These are phyloP conservation scores for Acropora yongei DNA, from an alignment of 64 coral and sea anemone species.

Conservation along the genomic window DNA sequence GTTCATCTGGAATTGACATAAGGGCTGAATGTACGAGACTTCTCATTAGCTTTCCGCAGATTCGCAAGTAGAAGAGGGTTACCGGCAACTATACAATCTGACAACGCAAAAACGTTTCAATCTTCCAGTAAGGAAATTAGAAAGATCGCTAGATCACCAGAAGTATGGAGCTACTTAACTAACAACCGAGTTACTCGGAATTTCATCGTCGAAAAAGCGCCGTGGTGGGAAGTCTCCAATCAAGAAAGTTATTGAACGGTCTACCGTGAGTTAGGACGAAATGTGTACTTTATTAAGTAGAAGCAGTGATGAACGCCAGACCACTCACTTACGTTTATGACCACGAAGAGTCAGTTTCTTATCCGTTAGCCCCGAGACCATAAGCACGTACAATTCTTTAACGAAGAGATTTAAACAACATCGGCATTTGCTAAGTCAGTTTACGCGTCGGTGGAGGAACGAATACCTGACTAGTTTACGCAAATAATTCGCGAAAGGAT, in stretches of 20 bases:
- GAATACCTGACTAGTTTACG: no score
- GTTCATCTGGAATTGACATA: neutral
- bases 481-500: no score
- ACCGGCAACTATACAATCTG: neutral
- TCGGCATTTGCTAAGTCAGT: no score
- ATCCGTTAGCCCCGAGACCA: neutral
- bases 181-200: constrained; percentile 20
- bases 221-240: constrained; percentile 30
- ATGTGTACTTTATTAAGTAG: neutral
- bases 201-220: constrained; percentile 23
- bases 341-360: neutral
- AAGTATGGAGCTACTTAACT: constrained; percentile 25
- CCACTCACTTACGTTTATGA: constrained; percentile 34
- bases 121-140: neutral
- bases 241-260: constrained; percentile 13
- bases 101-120: constrained; percentile 39
- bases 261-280: constrained; percentile 6
- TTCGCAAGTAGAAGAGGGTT: neutral
- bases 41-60: neutral
- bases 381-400: no score
- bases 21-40: neutral
- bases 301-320: constrained; percentile 19
- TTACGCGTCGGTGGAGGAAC: no score
- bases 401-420: no score
- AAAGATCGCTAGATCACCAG: neutral